phyloP scores from a whole-genome alignment of 2,888 invertebrate genomes.

The Hypena proboscidalis region DNA sequence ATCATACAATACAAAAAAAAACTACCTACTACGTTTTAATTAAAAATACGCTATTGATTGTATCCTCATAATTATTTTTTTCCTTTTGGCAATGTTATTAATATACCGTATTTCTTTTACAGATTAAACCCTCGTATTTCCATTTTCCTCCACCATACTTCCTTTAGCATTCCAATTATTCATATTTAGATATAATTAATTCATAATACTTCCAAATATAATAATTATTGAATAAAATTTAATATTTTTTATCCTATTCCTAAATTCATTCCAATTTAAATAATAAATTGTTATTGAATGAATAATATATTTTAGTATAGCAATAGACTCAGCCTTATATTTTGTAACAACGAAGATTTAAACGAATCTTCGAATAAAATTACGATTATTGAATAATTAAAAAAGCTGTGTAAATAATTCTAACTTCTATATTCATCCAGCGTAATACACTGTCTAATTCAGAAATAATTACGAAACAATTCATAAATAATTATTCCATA shows the following conservation, averaged over 20 bases:
- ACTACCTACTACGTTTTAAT: no score
- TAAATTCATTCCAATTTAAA: constrained; percentile 37
- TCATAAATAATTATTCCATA: constrained; percentile 4
- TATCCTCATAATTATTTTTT: background rate
- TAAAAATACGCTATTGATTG: no score
- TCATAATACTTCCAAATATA: constrained; percentile 18
- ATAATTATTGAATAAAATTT: constrained; percentile 5
- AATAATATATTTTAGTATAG: constrained; percentile 10
- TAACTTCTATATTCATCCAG: constrained; percentile 6
- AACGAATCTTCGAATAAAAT: constrained; percentile 1
- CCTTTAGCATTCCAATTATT: constrained; percentile 41
- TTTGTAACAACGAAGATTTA: constrained; percentile 8
- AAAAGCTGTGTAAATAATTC: constrained; percentile 4
- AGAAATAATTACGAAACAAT: background rate
- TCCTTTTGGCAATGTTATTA: background rate
- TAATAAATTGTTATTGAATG: constrained; percentile 15
- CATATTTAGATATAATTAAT: constrained; percentile 4
- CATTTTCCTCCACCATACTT: constrained; percentile 66
- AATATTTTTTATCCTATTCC: constrained; percentile 14
- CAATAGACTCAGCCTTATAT: constrained; percentile 9
- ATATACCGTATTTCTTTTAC: constrained; percentile 32
- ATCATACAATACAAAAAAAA: no score
- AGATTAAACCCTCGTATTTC: constrained; percentile 18
- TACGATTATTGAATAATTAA: constrained; percentile 5
- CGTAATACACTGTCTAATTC: no score